These are phyloP conservation scores for Tretioscincus oriximinensis DNA, from an alignment of 2,113 vertebrate genomes.

Conservation along the genomic window DNA sequence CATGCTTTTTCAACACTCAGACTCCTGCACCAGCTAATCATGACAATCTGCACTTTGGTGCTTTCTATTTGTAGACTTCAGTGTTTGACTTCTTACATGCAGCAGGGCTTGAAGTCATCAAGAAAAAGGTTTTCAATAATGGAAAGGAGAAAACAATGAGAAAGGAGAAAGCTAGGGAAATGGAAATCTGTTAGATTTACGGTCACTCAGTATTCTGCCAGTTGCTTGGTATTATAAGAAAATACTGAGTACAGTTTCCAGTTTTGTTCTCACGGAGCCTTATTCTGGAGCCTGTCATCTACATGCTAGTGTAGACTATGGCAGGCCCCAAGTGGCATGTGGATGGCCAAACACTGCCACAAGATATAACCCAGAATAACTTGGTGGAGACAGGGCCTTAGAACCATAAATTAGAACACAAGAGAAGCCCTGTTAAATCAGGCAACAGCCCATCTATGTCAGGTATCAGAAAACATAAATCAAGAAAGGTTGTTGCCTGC, in stretches of 20 bases:
- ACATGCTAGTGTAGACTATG: no score
- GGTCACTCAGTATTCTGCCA: background rate
- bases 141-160: constrained; percentile 11
- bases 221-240: background rate
- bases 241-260: background rate
- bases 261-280: background rate
- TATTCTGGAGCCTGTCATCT: no score
- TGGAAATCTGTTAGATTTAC: background rate
- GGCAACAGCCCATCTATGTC: no score
- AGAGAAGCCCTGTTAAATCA: no score
- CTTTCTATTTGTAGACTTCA: constrained; percentile 62
- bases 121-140: background rate
- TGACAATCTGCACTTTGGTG: constrained; percentile 60
- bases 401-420: no score
- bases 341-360: no score
- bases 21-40: constrained; percentile 42
- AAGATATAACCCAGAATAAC: no score
- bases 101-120: constrained; percentile 69
- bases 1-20: constrained; percentile 58
- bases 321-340: no score
- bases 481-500: no score
- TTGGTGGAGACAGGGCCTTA: no score
- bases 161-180: constrained; percentile 56
- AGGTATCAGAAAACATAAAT: no score
- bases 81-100: constrained; percentile 58